Evolutionary conservation across 2,888 invertebrate species (phyloP).

Genomic region (Nephrotoma guestfalica): DNA sequence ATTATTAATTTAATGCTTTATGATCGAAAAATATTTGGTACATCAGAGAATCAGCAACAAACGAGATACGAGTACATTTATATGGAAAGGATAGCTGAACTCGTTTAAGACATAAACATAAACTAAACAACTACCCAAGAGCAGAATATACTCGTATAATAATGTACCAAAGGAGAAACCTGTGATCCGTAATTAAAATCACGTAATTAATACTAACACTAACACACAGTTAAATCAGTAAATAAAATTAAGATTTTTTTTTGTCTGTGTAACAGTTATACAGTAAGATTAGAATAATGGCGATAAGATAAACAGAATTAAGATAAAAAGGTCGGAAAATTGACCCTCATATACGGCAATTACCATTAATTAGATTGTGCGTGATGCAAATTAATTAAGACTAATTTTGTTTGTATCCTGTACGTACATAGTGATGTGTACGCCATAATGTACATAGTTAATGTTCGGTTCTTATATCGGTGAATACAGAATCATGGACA

Average conservation of each 20-base stretch:
- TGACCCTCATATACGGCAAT: not conserved
- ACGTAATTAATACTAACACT: not conserved
- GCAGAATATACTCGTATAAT: not conserved
- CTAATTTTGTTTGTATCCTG: not conserved
- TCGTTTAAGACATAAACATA: not conserved
- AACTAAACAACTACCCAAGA: not conserved
- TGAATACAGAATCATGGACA: not conserved
- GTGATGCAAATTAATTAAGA: not conserved
- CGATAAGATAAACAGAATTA: not conserved
- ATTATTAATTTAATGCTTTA: not conserved
- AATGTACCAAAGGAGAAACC: not conserved
- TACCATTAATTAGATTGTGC: not conserved
- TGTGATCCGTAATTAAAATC: not conserved
- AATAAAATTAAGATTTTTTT: not conserved
- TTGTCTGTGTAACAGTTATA: not conserved
- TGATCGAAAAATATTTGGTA: not conserved
- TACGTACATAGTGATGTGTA: not conserved
- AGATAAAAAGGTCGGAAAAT: not conserved
- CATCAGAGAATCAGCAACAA: not conserved
- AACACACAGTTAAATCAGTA: not conserved
- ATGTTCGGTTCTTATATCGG: not conserved
- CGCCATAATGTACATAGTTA: not conserved
- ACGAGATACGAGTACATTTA: not conserved
- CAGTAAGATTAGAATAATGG: not conserved
- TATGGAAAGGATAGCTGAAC: not conserved